Evolutionary conservation across 2,888 invertebrate genomes (phyloP).

Genomic region (Epirrhoe tristata): DNA sequence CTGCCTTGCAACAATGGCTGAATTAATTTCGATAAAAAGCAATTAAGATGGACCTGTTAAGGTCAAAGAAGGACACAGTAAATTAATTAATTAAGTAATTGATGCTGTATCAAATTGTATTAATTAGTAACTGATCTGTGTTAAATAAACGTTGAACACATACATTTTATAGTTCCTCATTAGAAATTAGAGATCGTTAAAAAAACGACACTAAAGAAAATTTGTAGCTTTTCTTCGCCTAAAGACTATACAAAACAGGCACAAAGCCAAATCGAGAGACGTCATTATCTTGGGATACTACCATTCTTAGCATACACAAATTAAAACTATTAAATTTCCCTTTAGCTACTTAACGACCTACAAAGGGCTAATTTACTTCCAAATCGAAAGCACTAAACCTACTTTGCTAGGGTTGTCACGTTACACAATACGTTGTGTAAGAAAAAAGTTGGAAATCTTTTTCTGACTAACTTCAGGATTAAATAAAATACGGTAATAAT

Average conservation of each 20-base stretch:
- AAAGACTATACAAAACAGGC: slow-evolving; percentile 4
- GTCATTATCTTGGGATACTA: background rate
- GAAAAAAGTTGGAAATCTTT: background rate
- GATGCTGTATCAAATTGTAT: no score
- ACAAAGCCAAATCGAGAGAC: background rate
- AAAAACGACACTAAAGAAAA: background rate
- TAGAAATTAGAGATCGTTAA: background rate
- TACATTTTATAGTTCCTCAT: background rate
- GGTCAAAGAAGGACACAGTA: no score
- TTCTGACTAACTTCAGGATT: no score
- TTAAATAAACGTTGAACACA: background rate
- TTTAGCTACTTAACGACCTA: slow-evolving; percentile 31
- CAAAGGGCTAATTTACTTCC: slow-evolving; percentile 37
- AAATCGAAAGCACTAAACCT: slow-evolving; percentile 39
- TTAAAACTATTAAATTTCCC: slow-evolving; percentile 36
- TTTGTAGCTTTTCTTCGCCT: background rate
- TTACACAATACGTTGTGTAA: background rate
- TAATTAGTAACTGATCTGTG: background rate
- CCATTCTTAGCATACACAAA: slow-evolving; percentile 16
- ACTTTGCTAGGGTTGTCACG: slow-evolving; percentile 29
- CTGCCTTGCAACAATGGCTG: no score
- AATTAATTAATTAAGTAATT: no score
- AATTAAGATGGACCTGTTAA: no score
- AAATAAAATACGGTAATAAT: no score
- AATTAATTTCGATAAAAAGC: no score